Base-by-base conservation (phyloP, 2,888 invertebrate species). In the Hydrotaea cyrtoneurina region DNA sequence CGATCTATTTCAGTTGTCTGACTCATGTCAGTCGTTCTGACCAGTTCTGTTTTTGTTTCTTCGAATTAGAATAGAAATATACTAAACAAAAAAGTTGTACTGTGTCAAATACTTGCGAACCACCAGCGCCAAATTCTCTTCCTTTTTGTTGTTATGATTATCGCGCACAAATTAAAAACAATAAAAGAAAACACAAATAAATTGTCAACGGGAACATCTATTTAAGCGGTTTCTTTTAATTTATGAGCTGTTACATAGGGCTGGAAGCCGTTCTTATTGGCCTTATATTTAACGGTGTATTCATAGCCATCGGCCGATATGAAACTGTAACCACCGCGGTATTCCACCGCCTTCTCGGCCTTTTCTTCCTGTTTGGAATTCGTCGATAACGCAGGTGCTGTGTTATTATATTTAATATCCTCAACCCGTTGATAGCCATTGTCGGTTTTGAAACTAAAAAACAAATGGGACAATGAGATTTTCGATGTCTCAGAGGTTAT, bases 261-360 rank as follows among this genome's bases (percentile, higher is more conserved):
- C 80, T 93, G 93, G 87, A 93, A 94, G 1, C 94, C 94, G 81
- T 94, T 93, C 87, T 94, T 93, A 86, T 94, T 94, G 4, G 94
- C 94, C 31, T 93, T 93, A 88, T 94, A 94, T 43, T 92, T 90
- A 10, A 94, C 92, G 11, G 92, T 92, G 88, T 94, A 94, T 39
- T 93, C 93, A 80, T 93, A 92, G 21, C 94, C 94, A 90, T 94
- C 94, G 26, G 93, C 92, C 0, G 93, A 93, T 57, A 93, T 91
- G 86, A 93, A 94, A 72, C 93, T 93, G 87, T 93, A 94, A 21
- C 91, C 93, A 86, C 89, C 93, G 10, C 87, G 88, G 82, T 87
- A 89, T 64, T 91, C 91, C 81, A 88, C 89, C 3, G 87, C 88
- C 74, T 83, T 89, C 13, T 55, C 86, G 0, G n/a, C n/a, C n/a